These are phyloP conservation scores for Heteromormyrus szaboi DNA, from an alignment of 2,797 vertebrate genomes.

Conservation along the genomic window DNA sequence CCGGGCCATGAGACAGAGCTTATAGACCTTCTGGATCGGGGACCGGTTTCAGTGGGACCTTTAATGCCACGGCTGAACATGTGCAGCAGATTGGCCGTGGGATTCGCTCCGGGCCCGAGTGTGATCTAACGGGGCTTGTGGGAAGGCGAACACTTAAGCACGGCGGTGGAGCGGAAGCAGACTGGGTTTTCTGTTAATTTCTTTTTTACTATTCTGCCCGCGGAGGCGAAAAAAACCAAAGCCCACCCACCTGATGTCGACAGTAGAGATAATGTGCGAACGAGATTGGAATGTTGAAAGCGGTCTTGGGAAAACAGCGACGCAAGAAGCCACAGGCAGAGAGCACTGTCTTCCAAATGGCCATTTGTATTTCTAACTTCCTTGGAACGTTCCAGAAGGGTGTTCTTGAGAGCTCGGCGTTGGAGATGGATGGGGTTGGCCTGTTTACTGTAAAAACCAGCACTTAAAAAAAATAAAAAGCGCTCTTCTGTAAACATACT, in stretches of 20 bases:
- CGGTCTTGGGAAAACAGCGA: slow-evolving; percentile 24
- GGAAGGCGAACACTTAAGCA: slow-evolving; percentile 31
- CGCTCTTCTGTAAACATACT: slow-evolving; percentile 31
- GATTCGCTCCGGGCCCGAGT: neutral
- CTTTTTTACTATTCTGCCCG: neutral
- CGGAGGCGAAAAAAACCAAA: slow-evolving; percentile 12
- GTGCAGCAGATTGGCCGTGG: neutral
- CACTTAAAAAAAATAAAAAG: slow-evolving; percentile 32
- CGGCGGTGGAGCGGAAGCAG: slow-evolving; percentile 19
- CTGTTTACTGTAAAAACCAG: slow-evolving; percentile 54
- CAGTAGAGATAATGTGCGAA: slow-evolving; percentile 36
- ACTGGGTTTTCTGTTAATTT: slow-evolving; percentile 16
- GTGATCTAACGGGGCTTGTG: slow-evolving; percentile 26
- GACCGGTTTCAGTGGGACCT: slow-evolving; percentile 8
- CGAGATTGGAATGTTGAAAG: slow-evolving; percentile 29
- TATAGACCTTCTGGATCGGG: neutral
- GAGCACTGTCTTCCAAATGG: slow-evolving; percentile 23
- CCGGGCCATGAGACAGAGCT: neutral
- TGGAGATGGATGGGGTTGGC: slow-evolving; percentile 41
- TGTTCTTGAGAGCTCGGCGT: slow-evolving; percentile 42
- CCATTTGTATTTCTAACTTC: slow-evolving; percentile 37
- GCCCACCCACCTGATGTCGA: slow-evolving; percentile 36
- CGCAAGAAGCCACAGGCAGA: neutral
- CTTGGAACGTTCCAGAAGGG: slow-evolving; percentile 45
- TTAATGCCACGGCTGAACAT: neutral